phyloP scores from a whole-genome alignment of 2,888 invertebrate genomes.

The Teinopalpus imperialis region DNA sequence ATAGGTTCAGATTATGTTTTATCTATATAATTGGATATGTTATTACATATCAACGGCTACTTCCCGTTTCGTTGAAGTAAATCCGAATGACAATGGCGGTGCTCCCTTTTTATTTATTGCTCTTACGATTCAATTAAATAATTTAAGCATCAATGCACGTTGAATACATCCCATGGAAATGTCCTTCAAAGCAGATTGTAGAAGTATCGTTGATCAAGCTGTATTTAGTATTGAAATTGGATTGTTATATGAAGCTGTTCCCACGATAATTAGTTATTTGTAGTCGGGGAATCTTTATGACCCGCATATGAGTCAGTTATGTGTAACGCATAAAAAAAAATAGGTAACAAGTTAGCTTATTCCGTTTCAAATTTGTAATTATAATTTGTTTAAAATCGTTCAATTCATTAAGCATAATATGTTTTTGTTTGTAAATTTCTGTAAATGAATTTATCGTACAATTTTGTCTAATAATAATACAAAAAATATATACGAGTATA shows the following conservation, averaged over 20 bases:
- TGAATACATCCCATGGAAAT: constrained; percentile 6
- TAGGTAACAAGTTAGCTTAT: constrained; percentile 1
- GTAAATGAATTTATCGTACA: no score
- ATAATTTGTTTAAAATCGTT: neutral
- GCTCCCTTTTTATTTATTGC: constrained; percentile 9
- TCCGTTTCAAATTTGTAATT: neutral
- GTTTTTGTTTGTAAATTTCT: no score
- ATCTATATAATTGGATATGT: no score
- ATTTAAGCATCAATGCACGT: constrained; percentile 10
- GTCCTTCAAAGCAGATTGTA: constrained; percentile 11
- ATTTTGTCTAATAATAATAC: no score
- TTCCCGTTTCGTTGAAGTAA: neutral
- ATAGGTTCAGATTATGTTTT: no score
- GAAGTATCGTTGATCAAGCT: constrained; percentile 8
- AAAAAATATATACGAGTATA: no score
- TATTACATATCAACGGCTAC: neutral
- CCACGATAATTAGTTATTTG: constrained; percentile 17
- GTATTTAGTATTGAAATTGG: constrained; percentile 21
- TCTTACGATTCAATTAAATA: constrained; percentile 21
- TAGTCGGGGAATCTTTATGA: constrained; percentile 14
- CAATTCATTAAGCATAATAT: no score
- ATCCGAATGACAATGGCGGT: neutral
- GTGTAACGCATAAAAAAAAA: constrained; percentile 4
- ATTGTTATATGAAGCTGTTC: constrained; percentile 8
- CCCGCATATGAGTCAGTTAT: constrained; percentile 16